Evolutionary conservation across 2,888 invertebrate genomes (phyloP), one percentile per base, ranked within the genome.

Genomic region (Quadroppia sp.): DNA sequence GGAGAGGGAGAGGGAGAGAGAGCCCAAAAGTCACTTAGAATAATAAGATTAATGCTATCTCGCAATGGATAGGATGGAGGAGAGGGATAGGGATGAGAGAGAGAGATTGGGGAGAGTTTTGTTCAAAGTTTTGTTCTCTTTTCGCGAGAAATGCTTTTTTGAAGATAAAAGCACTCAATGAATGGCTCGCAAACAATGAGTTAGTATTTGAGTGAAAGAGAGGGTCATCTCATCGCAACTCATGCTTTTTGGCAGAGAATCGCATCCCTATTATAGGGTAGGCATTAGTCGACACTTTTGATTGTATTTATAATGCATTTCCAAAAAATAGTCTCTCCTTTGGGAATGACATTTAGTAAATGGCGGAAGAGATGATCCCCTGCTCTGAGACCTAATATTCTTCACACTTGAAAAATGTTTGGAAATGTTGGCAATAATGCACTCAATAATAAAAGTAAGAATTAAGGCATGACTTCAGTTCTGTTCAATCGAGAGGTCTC

Each of bases 31-130:
- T 67, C 67, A 67, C 67, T 67, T 20, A 67, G 40, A 67, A 67
- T 67, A 67, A 67, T 67, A 67, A 36, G 67, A 67, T 67, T 67
- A 67, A 67, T 67, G 67, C 67, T 3, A 67, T 40, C 36, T 36
- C 61, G 2, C 25, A 30, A n/a, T 61, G 61, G 30, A 61, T 15
- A 30, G 32, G n/a, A 53, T 15, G 48, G 25, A 15, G 13, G 23
- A 53, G 3, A 30, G 28, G 13, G 17, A 32, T 32, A 32, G 32
- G 59, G 59, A 59, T 28, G 59, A 59, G 28, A 17, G 30, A n/a
- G 67, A 67, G 67, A n/a, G n/a, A n/a, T n/a, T n/a, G n/a, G 64
- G 36, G 30, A 42, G 67, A 36, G 36, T 42, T 40, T 3, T 32
- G 23, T 15, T 17, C 42, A n/a, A 64, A 40, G 30, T 67, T 36